Base-by-base conservation (phyloP, 2,888 invertebrate genomes). In the Eupithecia exiguata region DNA sequence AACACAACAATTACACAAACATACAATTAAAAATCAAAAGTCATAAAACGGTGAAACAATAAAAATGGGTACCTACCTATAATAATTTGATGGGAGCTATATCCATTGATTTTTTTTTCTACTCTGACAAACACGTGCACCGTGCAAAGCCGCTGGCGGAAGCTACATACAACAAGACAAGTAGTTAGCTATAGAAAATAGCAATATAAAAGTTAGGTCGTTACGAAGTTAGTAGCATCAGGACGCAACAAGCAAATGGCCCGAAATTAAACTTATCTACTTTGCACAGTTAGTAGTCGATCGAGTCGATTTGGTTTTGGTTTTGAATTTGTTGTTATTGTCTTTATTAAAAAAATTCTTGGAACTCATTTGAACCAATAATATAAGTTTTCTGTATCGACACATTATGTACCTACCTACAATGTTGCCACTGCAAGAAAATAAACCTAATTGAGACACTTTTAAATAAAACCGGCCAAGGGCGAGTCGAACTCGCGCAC, bases 251-350 rank as follows among this genome's bases (percentile, higher is more conserved):
- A 58, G 25, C 58, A 58, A 58, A 58, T 58, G 12, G 25, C 12
- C 25, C 21, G 58, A 58, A 58, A 58, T 25, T 25, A 14, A 58
- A 58, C 58, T 58, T 58, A 58, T 58, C 58, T 58, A 58, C 58
- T 58, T 58, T 58, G 21, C 25, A 12, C 58, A 14, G 25, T 12
- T 58, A 21, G 12, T 10, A 58, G 58, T 14, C 58, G 53, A 53
- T 53, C 2, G 53, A 21, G 21, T 21, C 21, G 58, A 58, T 58
- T 58, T 25, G 14, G 49, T 25, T 58, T 53, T 58, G 25, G 25
- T 58, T 25, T 58, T 25, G 10, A 58, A 21, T 58, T 58, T 53
- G 21, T 21, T 53, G n/a, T 9, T 21, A 10, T 21, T 21, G 53
- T n/a, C n/a, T n/a, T n/a, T n/a, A n/a, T 21, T 53, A n/a, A 21